These are phyloP conservation scores for Apostichopus californicus DNA, from an alignment of 35 echinoderm and acorn worm species.

Conservation along the genomic window DNA sequence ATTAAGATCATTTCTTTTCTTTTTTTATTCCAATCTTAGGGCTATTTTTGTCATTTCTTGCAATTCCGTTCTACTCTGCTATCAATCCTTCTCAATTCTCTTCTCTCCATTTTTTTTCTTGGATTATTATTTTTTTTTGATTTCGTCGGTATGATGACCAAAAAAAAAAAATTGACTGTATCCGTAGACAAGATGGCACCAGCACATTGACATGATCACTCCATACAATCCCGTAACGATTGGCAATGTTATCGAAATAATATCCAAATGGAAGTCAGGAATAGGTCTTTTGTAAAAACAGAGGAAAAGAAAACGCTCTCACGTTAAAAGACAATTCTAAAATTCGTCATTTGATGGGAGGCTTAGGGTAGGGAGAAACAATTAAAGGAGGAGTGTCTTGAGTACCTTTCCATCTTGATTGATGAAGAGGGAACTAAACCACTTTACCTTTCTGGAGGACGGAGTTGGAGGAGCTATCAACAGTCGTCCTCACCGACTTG, in stretches of 20 bases:
- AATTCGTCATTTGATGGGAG: constrained; percentile 42
- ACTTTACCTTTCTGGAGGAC: not conserved
- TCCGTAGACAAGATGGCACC: constrained; percentile 40
- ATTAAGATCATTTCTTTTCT: not conserved
- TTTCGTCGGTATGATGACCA: not conserved
- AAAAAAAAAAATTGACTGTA: constrained; percentile 2
- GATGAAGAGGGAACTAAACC: constrained; percentile 16
- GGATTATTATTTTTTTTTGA: not conserved
- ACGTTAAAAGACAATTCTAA: constrained; percentile 22
- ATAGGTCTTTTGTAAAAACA: constrained; percentile 3
- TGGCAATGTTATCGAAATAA: constrained; percentile 40
- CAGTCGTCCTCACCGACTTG: not conserved
- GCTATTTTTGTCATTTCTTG: constrained; percentile 17
- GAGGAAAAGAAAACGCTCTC: not conserved
- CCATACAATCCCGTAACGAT: constrained; percentile 18
- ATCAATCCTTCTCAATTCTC: not conserved
- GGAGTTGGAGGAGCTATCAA: not conserved
- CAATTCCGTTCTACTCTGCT: not conserved
- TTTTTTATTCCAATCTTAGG: constrained; percentile 9
- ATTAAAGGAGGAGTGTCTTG: constrained; percentile 23
- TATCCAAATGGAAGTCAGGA: constrained; percentile 26
- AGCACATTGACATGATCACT: constrained; percentile 30
- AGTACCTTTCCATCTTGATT: constrained; percentile 22
- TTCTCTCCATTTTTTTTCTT: not conserved
- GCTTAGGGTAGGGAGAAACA: constrained; percentile 20